Base-by-base conservation (phyloP, 2,888 invertebrate genomes). In the Diarsia brunnea region DNA sequence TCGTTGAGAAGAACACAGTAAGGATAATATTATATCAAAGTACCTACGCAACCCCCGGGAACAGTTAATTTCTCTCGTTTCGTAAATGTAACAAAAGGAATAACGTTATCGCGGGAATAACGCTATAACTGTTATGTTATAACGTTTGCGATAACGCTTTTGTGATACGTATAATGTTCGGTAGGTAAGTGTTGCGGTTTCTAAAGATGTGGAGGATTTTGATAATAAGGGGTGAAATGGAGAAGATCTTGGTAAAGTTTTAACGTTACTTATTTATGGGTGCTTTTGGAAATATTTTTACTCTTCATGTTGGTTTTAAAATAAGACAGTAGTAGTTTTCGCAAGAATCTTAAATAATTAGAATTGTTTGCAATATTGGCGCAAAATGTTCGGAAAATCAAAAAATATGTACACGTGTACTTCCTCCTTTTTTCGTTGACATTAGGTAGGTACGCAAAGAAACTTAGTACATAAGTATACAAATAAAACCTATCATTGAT, bases 51-150 rank as follows among this genome's bases (percentile, higher is more conserved):
- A 72, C 77, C 76, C 77, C 19, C 12, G 85, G 78, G 86, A 69
- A 47, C 72, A 19, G 64, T 87, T 84, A 85, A 75, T 79, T 78
- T 75, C 58, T 67, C 47, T 69, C 66, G 67, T 70, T 68, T 68
- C 73, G 61, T 73, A 58, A 63, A 68, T 65, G 61, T 69, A 69
- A 80, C 85, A 83, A 84, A 63, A 72, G 74, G 55, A 65, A 73
- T 73, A 75, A 66, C 63, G 72, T 72, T 81, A 77, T 81, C 72
- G 51, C 24, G 14, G 24, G 12, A 43, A 78, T 81, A 82, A 80
- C 75, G 77, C 60, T 78, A 45, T 45, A 55, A 49, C 24, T 67
- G 70, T 69, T 75, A 31, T 61, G 73, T 69, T 77, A 67, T 75
- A 74, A 75, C 66, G 49, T 38, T 66, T 61, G 53, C 45, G 75